Evolutionary conservation across 2,888 invertebrate genomes (phyloP).

Genomic region (Mylabris sibirica): DNA sequence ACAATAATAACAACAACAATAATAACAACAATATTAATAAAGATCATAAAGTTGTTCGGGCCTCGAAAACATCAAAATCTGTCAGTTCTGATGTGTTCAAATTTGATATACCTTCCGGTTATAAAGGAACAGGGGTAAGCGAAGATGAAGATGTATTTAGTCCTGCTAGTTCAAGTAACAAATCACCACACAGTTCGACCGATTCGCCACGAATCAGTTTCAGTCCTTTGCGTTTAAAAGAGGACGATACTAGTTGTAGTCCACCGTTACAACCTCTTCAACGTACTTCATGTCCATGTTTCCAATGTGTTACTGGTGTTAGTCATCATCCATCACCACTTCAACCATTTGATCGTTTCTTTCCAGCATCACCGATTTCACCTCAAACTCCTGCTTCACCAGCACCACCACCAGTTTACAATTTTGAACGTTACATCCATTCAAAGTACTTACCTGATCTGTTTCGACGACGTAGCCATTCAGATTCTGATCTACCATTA

Average conservation of each 20-base stretch:
- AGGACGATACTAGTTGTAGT: slow-evolving; percentile 61
- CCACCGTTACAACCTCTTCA: slow-evolving; percentile 52
- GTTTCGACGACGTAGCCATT: slow-evolving; percentile 69
- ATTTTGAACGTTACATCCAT: slow-evolving; percentile 71
- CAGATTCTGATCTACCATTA: slow-evolving; percentile 70
- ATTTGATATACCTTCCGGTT: slow-evolving; percentile 60
- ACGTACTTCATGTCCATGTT: slow-evolving; percentile 57
- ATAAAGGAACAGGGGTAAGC: slow-evolving; percentile 58
- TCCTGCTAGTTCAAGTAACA: slow-evolving; percentile 66
- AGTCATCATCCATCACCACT: slow-evolving; percentile 56
- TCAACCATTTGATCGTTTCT: slow-evolving; percentile 62
- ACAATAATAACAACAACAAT: slow-evolving; percentile 54
- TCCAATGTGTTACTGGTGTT: slow-evolving; percentile 57
- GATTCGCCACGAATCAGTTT: slow-evolving; percentile 66
- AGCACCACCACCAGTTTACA: slow-evolving; percentile 65
- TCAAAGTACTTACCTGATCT: slow-evolving; percentile 71
- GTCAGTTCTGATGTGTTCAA: slow-evolving; percentile 63
- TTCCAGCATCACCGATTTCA: slow-evolving; percentile 67
- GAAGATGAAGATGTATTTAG: slow-evolving; percentile 69
- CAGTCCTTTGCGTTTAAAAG: slow-evolving; percentile 66
- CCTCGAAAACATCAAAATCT: slow-evolving; percentile 48
- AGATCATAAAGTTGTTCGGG: slow-evolving; percentile 28
- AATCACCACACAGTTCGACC: slow-evolving; percentile 65
- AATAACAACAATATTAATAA: slow-evolving; percentile 34
- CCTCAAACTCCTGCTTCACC: slow-evolving; percentile 66